Evolutionary conservation across 2,888 invertebrate genomes (phyloP).

Genomic region (Nudaria mundana): DNA sequence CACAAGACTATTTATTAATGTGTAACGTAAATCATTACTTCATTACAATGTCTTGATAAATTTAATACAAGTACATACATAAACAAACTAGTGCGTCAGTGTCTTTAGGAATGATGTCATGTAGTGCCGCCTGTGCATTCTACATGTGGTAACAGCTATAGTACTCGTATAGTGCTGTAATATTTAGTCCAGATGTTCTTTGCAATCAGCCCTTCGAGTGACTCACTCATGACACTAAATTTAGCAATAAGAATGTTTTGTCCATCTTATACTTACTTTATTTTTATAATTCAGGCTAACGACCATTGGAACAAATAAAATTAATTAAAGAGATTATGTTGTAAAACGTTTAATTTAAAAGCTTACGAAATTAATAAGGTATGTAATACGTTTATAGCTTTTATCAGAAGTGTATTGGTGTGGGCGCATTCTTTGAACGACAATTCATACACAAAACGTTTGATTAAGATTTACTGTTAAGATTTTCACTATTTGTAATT

Average conservation of each 20-base stretch:
- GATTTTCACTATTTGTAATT: too few species aligned
- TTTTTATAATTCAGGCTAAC: too few species aligned
- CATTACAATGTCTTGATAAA: not conserved
- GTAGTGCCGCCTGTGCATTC: constrained; percentile 17
- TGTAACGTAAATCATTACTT: not conserved
- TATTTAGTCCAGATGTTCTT: constrained; percentile 26
- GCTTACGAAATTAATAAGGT: too few species aligned
- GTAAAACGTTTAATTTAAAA: too few species aligned
- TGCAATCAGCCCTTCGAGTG: constrained; percentile 9
- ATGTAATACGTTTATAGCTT: too few species aligned
- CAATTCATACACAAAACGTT: too few species aligned
- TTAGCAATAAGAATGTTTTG: constrained; percentile 3
- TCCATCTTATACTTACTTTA: constrained; percentile 1
- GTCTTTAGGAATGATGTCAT: constrained; percentile 30
- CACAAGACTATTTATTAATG: not conserved
- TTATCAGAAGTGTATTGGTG: too few species aligned
- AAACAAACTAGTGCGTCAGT: constrained; percentile 25
- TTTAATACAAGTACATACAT: constrained; percentile 13
- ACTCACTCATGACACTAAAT: constrained; percentile 6
- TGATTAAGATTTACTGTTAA: too few species aligned
- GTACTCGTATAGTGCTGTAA: constrained; percentile 1
- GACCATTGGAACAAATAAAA: too few species aligned
- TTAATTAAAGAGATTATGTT: too few species aligned
- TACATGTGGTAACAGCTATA: constrained; percentile 11
- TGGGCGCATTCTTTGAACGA: too few species aligned